phyloP scores from a whole-genome alignment of 2,888 invertebrate species.

The Parthenolecanium corni region DNA sequence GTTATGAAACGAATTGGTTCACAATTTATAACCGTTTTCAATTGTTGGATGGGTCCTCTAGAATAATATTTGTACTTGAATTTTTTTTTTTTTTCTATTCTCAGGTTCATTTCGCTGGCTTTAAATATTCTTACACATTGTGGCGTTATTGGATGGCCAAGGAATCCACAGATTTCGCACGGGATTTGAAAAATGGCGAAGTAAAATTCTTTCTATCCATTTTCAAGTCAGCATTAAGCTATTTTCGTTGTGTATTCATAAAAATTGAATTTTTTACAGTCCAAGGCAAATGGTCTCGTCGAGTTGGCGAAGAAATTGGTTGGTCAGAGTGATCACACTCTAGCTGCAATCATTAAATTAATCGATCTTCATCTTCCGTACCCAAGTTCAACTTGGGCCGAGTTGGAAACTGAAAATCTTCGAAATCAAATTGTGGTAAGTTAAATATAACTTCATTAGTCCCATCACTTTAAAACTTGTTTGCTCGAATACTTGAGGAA shows the following conservation, averaged over 20 bases:
- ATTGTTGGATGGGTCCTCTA: no score
- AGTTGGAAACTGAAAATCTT: constrained; percentile 46
- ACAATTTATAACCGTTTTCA: no score
- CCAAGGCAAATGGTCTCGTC: constrained; percentile 31
- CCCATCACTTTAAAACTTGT: background rate
- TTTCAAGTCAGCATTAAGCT: no score
- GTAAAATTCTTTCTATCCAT: no score
- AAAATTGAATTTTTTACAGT: no score
- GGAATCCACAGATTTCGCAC: constrained; percentile 50
- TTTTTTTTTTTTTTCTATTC: constrained; percentile 5
- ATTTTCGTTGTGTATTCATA: no score
- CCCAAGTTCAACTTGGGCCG: constrained; percentile 54
- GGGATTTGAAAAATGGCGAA: constrained; percentile 51
- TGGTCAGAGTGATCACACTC: constrained; percentile 51
- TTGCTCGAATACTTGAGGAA: background rate
- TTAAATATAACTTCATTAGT: constrained; percentile 30
- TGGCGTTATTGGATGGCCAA: constrained; percentile 67
- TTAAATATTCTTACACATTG: constrained; percentile 49
- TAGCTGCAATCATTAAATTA: constrained; percentile 56
- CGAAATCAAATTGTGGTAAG: constrained; percentile 50
- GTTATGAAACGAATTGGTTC: no score
- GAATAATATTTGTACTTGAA: background rate
- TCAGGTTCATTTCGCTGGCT: constrained; percentile 39
- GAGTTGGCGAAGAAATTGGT: constrained; percentile 43
- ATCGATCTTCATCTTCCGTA: constrained; percentile 53